phyloP scores from a whole-genome alignment of 2,888 invertebrate genomes.

The Limnephilus marmoratus region DNA sequence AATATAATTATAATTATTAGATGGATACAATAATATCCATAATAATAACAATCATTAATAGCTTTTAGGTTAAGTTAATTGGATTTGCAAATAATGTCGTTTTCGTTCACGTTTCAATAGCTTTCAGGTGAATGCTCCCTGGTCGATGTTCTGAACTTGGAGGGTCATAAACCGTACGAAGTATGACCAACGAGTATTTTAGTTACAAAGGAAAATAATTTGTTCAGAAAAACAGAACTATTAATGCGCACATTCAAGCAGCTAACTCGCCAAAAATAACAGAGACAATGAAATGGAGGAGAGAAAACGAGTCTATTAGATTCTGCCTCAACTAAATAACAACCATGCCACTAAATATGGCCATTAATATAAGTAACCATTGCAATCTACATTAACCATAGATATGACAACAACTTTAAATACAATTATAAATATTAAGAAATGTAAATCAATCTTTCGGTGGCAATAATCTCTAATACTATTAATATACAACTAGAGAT shows the following conservation, averaged over 20 bases:
- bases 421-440: too few relatives aligned
- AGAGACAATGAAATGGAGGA: neutral
- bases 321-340: neutral
- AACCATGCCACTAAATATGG: too few relatives aligned
- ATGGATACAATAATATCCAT: too few relatives aligned
- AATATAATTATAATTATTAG: too few relatives aligned
- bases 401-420: too few relatives aligned
- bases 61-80: neutral
- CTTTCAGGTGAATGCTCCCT: neutral
- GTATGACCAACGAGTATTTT: slow-evolving; percentile 11
- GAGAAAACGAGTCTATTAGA: neutral
- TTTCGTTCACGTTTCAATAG: neutral
- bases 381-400: too few relatives aligned
- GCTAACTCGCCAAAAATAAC: neutral
- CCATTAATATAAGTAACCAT: too few relatives aligned
- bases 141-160: neutral
- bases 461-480: too few relatives aligned
- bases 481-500: too few relatives aligned
- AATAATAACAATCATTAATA: too few relatives aligned
- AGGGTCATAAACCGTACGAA: neutral
- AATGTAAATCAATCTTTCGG: too few relatives aligned
- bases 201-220: slow-evolving; percentile 5
- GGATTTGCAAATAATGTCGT: neutral
- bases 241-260: neutral
- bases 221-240: neutral